Evolutionary conservation across 2,113 vertebrate species (phyloP), one percentile per base, ranked within the genome.

Genomic region (Jaculus jaculus): DNA sequence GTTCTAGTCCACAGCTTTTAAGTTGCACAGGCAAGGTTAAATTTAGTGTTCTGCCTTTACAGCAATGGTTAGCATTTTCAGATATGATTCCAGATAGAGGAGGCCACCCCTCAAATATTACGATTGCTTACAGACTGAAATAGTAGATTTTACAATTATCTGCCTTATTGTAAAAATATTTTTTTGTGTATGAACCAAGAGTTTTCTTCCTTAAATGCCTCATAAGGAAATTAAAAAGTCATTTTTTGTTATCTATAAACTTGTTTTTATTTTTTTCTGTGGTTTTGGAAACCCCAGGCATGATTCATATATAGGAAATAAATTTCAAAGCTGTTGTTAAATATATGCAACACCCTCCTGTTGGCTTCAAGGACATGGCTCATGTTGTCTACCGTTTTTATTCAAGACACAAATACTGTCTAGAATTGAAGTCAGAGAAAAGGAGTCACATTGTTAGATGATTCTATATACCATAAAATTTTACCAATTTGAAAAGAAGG

Each of bases 261-360:
- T 58, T 75, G 74, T 61, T 39, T 95, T 42, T 91, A 61, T 23
- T n/a, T 74, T 73, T 26, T 32, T 54, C 71, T 87, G 10, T 28
- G 61, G 54, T 65, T 96, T 42, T 95, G 96, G 97, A 97, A 98
- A 98, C 80, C 66, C 97, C 97, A 61, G 39, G 17, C 10, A 26
- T 98, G 98, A 98, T 61, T 98, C 98, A 98, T 21, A 39, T 30
- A 32, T 42, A 24, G 3, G 95, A 96, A 98, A 77, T 54, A 89
- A 94, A 37, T 61, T 95, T 97, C 89, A 72, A 92, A 92, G 89
- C 51, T 86, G 96, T 73, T 96, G n/a, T 66, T 74, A 90, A 95
- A 97, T 58, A 39, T 83, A 58, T 68, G 85, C 34, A 15, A 32
- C 93, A 93, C 66, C 73, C 88, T 94, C 24, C 11, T 94, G 75